Percentiles rank a stretch among this genome's conserved stretches.
Evolutionary conservation across 2,797 vertebrate genomes (phyloP).

Genomic region (Propithecus perrieri): DNA sequence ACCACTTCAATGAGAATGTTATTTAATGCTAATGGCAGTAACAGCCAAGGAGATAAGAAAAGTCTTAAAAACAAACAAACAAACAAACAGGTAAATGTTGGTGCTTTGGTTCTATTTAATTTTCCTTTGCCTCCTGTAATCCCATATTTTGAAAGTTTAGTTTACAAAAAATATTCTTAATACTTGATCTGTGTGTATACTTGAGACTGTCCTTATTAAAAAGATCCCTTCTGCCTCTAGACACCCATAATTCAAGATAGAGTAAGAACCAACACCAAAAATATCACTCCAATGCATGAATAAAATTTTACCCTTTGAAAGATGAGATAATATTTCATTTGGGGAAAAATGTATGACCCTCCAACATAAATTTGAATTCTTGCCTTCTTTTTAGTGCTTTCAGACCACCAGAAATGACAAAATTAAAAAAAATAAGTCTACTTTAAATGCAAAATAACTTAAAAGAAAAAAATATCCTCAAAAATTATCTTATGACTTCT

Average conservation of each 20-base stretch:
- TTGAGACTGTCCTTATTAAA: background rate
- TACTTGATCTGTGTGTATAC: background rate
- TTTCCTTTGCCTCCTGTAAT: background rate
- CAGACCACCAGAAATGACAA: background rate
- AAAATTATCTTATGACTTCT: background rate
- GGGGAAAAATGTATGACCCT: background rate
- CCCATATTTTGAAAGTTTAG: background rate
- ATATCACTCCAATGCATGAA: background rate
- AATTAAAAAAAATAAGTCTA: background rate
- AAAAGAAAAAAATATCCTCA: background rate
- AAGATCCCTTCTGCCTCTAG: background rate
- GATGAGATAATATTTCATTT: constrained; percentile 15
- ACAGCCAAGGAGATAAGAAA: background rate
- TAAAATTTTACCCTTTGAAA: constrained; percentile 17
- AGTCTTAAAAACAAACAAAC: background rate
- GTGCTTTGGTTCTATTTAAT: background rate
- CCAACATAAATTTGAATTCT: background rate
- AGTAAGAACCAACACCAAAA: background rate
- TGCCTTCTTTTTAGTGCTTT: background rate
- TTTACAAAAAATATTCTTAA: background rate
- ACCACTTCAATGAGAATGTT: background rate
- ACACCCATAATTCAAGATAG: background rate
- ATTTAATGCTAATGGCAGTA: background rate
- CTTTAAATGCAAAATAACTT: background rate
- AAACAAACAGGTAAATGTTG: background rate